These are phyloP conservation scores for Drosophila ambigua DNA, from an alignment of 1,140 invertebrate species.

Conservation along the genomic window DNA sequence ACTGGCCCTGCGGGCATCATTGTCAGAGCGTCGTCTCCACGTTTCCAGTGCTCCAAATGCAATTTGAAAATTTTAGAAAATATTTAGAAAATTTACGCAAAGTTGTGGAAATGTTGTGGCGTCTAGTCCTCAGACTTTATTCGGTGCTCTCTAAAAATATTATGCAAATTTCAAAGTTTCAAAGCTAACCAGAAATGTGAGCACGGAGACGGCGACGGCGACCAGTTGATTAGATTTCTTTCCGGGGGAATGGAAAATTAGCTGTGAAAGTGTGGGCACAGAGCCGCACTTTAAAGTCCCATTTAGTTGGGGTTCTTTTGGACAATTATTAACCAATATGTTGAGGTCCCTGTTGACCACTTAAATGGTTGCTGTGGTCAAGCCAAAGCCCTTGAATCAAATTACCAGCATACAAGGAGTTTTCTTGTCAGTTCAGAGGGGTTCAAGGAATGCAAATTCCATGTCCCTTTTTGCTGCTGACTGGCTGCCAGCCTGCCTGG, in stretches of 20 bases:
- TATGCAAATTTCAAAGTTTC: slow-evolving; percentile 63
- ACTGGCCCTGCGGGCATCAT: slow-evolving; percentile 51
- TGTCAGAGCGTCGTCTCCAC: neutral
- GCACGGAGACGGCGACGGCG: neutral
- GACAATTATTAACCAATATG: neutral
- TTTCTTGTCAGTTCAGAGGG: slow-evolving; percentile 39
- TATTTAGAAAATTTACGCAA: slow-evolving; percentile 82
- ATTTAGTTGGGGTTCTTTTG: slow-evolving; percentile 9
- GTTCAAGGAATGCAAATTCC: slow-evolving; percentile 65
- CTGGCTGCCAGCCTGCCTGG: slow-evolving; percentile 31
- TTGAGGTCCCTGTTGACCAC: neutral
- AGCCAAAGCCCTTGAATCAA: slow-evolving; percentile 62
- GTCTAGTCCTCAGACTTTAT: slow-evolving; percentile 52
- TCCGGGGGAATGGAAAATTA: slow-evolving; percentile 31
- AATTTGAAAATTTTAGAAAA: slow-evolving; percentile 75
- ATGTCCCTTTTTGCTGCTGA: slow-evolving; percentile 45
- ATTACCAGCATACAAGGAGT: slow-evolving; percentile 65
- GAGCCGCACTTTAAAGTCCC: slow-evolving; percentile 11
- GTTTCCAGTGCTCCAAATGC: slow-evolving; percentile 49
- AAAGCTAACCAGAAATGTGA: slow-evolving; percentile 10
- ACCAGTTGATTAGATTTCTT: slow-evolving; percentile 39
- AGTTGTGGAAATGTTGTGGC: slow-evolving; percentile 73
- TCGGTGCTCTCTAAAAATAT: slow-evolving; percentile 57
- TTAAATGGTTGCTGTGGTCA: slow-evolving; percentile 15
- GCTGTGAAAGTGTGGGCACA: neutral